phyloP scores from a whole-genome alignment of 1,140 invertebrate species.

The Aleiodes sp. region DNA sequence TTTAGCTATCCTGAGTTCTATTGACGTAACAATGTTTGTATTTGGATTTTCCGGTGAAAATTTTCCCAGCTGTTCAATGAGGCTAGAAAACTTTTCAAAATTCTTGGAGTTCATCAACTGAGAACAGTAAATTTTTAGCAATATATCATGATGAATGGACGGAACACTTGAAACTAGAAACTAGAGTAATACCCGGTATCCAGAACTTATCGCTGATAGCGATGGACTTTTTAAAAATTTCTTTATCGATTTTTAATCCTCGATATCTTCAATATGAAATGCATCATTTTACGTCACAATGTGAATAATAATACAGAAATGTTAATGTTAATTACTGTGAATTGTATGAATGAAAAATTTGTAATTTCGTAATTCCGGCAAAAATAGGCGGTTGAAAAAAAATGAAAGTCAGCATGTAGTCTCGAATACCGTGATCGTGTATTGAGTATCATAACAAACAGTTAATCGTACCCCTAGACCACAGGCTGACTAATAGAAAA shows the following conservation, averaged over 20 bases:
- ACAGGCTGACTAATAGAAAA: constrained; percentile 58
- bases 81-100: no score
- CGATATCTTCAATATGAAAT: background rate
- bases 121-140: no score
- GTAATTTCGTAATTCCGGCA: constrained; percentile 34
- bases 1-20: no score
- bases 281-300: background rate
- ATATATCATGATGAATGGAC: no score
- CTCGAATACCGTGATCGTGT: constrained; percentile 54
- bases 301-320: background rate
- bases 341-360: background rate
- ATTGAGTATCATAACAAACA: constrained; percentile 34
- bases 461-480: constrained; percentile 58
- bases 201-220: constrained; percentile 4
- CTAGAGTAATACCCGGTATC: no score
- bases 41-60: no score
- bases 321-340: background rate
- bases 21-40: no score
- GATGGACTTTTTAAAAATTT: background rate
- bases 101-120: no score
- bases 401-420: constrained; percentile 62
- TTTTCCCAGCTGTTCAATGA: no score
- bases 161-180: no score
- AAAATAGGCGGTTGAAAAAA: constrained; percentile 55
- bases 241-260: constrained; percentile 2